A percentile compares a stretch with the other conserved stretches of the same genome.
Evolutionary conservation across 2,888 invertebrate genomes (phyloP).

Genomic region (Crossocerus cetratus): DNA sequence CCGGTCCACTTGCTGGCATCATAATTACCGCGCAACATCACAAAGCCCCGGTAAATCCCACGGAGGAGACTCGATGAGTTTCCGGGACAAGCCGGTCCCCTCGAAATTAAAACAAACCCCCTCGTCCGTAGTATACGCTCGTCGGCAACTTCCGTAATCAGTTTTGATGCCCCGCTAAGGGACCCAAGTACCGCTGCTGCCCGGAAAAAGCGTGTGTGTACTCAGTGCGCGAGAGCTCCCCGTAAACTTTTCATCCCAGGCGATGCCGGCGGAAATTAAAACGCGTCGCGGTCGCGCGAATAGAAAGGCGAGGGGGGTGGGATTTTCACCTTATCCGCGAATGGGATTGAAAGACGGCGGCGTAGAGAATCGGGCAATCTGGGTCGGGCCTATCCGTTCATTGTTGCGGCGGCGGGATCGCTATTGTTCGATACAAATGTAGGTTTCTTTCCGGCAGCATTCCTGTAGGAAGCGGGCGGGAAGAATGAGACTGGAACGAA

Average conservation of each 20-base stretch:
- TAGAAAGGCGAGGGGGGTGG: not conserved
- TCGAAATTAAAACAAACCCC: not conserved
- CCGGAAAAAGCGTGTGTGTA: not conserved
- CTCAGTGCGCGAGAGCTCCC: not conserved
- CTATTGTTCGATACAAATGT: conserved; percentile 36
- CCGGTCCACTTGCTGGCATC: too few relatives aligned
- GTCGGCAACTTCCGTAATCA: not conserved
- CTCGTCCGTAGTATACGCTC: not conserved
- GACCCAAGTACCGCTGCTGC: not conserved
- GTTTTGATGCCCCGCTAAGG: not conserved
- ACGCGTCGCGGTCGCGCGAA: not conserved
- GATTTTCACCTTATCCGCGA: not conserved
- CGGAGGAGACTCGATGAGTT: not conserved
- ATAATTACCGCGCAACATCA: too few relatives aligned
- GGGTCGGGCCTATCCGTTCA: conserved; percentile 20
- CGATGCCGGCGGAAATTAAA: not conserved
- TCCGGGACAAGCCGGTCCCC: not conserved
- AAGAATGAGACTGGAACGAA: not conserved
- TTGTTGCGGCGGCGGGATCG: conserved; percentile 9
- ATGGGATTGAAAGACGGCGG: conserved; percentile 22
- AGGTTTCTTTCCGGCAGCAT: conserved; percentile 3
- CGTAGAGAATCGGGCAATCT: conserved; percentile 13
- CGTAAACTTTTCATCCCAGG: not conserved
- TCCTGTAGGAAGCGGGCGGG: not conserved
- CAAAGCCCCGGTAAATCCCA: too few relatives aligned